These are phyloP conservation scores for Rhynchonycteris naso DNA, from an alignment of 2,797 vertebrate genomes.

Conservation along the genomic window DNA sequence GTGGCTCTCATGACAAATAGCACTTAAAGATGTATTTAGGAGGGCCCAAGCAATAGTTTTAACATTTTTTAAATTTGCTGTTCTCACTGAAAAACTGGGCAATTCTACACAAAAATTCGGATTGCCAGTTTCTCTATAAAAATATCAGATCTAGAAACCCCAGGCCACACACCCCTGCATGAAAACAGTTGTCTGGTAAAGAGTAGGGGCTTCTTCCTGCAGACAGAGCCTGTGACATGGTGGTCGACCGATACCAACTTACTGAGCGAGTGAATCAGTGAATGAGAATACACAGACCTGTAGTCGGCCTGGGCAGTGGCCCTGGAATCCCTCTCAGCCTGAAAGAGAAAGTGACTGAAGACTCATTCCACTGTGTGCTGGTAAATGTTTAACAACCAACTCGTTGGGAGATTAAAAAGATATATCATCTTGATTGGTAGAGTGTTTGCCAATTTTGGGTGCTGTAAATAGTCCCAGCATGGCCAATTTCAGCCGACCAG, in stretches of 20 bases:
- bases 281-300: background rate
- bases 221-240: background rate
- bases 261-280: background rate
- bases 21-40: background rate
- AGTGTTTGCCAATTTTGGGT: background rate
- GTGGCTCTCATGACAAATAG: background rate
- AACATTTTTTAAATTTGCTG: background rate
- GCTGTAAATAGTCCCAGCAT: background rate
- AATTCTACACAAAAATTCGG: background rate
- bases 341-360: background rate
- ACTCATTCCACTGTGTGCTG: background rate
- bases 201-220: background rate
- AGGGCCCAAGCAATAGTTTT: background rate
- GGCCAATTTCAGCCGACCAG: background rate
- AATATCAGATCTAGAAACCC: background rate
- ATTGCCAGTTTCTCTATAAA: background rate
- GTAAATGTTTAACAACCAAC: constrained; percentile 26
- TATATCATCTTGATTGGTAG: background rate
- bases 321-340: background rate
- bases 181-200: background rate
- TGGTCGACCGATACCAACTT: background rate
- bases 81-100: background rate
- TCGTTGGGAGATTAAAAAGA: background rate
- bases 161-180: background rate
- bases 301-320: background rate